These are phyloP conservation scores for Henricia sp. DNA, from an alignment of 53 echinoderm and acorn worm genomes.

Conservation along the genomic window DNA sequence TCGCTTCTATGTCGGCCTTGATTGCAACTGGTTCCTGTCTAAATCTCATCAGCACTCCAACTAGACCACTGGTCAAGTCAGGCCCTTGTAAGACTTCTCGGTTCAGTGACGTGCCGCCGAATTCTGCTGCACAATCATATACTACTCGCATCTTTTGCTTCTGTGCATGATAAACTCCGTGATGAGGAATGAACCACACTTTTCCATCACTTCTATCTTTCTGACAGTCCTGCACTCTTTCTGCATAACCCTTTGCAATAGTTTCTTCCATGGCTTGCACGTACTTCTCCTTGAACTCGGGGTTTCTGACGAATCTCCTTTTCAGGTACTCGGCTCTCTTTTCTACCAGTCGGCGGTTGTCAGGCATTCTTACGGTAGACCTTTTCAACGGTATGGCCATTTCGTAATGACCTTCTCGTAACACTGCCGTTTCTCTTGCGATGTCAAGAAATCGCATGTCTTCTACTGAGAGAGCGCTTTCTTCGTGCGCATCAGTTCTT, in stretches of 20 bases:
- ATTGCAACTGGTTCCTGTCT: slow-evolving; percentile 54
- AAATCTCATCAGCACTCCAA: slow-evolving; percentile 75
- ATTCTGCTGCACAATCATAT: slow-evolving; percentile 71
- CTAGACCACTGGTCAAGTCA: slow-evolving; percentile 59
- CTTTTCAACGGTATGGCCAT: slow-evolving; percentile 58
- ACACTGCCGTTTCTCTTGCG: slow-evolving; percentile 2
- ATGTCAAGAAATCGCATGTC: slow-evolving; percentile 10
- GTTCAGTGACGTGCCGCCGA: slow-evolving; percentile 71
- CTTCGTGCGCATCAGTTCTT: slow-evolving; percentile 50
- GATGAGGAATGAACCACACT: slow-evolving; percentile 65
- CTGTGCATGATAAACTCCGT: slow-evolving; percentile 52
- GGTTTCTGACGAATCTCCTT: slow-evolving; percentile 18
- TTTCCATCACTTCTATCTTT: slow-evolving; percentile 22
- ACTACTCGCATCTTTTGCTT: slow-evolving; percentile 71
- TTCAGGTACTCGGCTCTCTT: slow-evolving; percentile 46
- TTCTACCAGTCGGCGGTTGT: slow-evolving; percentile 36
- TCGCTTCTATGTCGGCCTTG: slow-evolving; percentile 67
- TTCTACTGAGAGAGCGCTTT: slow-evolving; percentile 39
- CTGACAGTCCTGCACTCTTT: slow-evolving; percentile 10
- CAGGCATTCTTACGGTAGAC: slow-evolving; percentile 39
- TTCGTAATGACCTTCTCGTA: slow-evolving; percentile 64
- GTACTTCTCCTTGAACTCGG: slow-evolving; percentile 50
- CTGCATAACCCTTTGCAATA: slow-evolving; percentile 48
- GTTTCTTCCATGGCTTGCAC: slow-evolving; percentile 50
- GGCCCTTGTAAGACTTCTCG: slow-evolving; percentile 73